phyloP scores from a whole-genome alignment of 2,113 vertebrate genomes.

The Trachemys scripta region DNA sequence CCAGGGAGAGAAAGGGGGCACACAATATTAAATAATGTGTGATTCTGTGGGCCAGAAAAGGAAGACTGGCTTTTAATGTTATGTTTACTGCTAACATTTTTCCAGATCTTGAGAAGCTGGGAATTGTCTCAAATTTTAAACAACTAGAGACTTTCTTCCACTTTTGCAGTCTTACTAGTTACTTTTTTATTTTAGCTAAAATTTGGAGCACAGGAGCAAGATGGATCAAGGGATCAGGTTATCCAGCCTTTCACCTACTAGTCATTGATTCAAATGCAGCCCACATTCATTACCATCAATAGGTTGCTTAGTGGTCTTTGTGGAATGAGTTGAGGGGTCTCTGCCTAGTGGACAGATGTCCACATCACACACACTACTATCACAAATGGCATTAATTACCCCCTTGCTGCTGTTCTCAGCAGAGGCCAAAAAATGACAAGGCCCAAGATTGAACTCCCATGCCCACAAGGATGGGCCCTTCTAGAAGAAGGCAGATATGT shows the following conservation, averaged over 20 bases:
- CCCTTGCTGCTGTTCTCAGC: not conserved
- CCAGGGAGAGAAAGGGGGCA: not conserved
- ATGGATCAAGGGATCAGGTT: rapidly evolving
- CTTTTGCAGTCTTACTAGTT: not conserved
- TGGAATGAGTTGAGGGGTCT: not conserved
- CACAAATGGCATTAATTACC: not conserved
- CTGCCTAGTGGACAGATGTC: not conserved
- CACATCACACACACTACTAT: not conserved
- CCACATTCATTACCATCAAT: not conserved
- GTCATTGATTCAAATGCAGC: not conserved
- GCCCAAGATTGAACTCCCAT: not conserved
- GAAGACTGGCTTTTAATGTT: not conserved
- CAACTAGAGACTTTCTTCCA: not conserved
- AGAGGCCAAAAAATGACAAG: not conserved
- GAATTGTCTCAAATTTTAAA: not conserved
- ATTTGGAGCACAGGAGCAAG: rapidly evolving
- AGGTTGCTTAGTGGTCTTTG: rapidly evolving
- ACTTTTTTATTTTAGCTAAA: not conserved
- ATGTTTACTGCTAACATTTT: not conserved
- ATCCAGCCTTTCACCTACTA: not conserved
- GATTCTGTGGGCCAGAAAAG: not conserved
- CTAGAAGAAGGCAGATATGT: not conserved
- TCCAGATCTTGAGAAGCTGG: not conserved
- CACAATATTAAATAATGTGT: rapidly evolving
- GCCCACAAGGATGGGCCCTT: not conserved